Evolutionary conservation across 1,140 invertebrate genomes (phyloP).

Genomic region (Diploscapter pachys): DNA sequence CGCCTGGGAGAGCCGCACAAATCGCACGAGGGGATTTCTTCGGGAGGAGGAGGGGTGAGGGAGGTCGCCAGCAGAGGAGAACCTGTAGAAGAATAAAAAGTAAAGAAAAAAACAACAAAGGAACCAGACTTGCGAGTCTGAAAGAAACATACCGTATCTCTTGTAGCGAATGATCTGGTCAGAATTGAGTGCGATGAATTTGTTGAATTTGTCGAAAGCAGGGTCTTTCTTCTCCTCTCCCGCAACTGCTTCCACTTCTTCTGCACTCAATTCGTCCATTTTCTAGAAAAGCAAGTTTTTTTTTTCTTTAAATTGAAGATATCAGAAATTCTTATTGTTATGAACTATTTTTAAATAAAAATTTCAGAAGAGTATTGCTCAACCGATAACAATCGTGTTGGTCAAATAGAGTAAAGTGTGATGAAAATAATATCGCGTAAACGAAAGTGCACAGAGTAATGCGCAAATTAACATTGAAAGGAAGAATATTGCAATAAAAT

Average conservation of each 20-base stretch:
- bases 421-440: too few species aligned
- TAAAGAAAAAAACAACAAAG: background rate
- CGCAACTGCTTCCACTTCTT: conserved; percentile 27
- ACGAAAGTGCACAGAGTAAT: too few species aligned
- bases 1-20: conserved; percentile 72
- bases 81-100: conserved; percentile 61
- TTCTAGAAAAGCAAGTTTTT: conserved; percentile 25
- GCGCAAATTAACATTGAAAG: too few species aligned
- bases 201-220: conserved; percentile 29
- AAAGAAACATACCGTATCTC: conserved; percentile 60
- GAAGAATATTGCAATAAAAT: too few species aligned
- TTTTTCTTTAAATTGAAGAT: background rate
- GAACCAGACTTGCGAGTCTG: too few species aligned
- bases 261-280: conserved; percentile 24
- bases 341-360: too few species aligned
- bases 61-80: conserved; percentile 71
- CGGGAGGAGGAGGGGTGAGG: conserved; percentile 21
- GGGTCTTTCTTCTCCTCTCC: conserved; percentile 31
- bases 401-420: too few species aligned
- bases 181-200: conserved; percentile 32
- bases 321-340: background rate
- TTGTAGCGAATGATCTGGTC: conserved; percentile 74
- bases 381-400: background rate
- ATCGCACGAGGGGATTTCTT: conserved; percentile 72
- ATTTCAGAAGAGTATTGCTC: background rate